Evolutionary conservation across 2,797 vertebrate genomes (phyloP), one percentile per base, ranked within the genome.

Genomic region (Microcaecilia unicolor): DNA sequence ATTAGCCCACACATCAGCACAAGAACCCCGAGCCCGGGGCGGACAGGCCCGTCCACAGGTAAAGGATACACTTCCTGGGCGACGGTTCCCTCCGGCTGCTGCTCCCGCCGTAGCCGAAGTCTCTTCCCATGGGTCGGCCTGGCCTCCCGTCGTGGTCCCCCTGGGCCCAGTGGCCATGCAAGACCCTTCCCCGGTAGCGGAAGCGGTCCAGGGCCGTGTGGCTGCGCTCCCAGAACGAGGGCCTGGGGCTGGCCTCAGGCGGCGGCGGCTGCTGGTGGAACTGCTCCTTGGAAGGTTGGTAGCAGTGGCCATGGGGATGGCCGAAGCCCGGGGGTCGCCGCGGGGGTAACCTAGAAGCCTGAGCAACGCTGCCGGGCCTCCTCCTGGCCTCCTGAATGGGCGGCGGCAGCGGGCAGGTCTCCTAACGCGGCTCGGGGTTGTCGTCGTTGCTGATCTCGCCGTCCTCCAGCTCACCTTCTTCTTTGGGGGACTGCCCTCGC

Each of bases 391-490:
- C 34, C 72, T 62, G 6, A 41, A 26, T 34, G 17, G 60, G 34
- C 5, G 44, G 31, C 19, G 44, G 24, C 29, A 66, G 55, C 3
- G n/a, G n/a, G n/a, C n/a, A n/a, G n/a, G 66, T 44, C n/a, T n/a
- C n/a, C n/a, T n/a, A 25, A 44, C 55, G 31, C 44, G 29, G 44
- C 65, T 68, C 64, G 15, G 64, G 57, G 27, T 78, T 73, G 30
- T 96, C 93, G 53, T 96, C 93, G 43, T 98, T 94, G 64, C 91
- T 95, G 58, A 97, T 93, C 57, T 98, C 94, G 10, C 93, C 92
- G 64, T 98, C 94, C 40, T 98, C 94, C 2, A 97, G 74, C 69
- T 96, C 93, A 1, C 86, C 88, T 48, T 98, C 92, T 36, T 93
- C 91, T 32, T 72, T 74, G 18, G 88, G 85, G 3, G 89, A 89